Evolutionary conservation across 2,113 vertebrate genomes (phyloP).

Genomic region (Oryzias javanicus): DNA sequence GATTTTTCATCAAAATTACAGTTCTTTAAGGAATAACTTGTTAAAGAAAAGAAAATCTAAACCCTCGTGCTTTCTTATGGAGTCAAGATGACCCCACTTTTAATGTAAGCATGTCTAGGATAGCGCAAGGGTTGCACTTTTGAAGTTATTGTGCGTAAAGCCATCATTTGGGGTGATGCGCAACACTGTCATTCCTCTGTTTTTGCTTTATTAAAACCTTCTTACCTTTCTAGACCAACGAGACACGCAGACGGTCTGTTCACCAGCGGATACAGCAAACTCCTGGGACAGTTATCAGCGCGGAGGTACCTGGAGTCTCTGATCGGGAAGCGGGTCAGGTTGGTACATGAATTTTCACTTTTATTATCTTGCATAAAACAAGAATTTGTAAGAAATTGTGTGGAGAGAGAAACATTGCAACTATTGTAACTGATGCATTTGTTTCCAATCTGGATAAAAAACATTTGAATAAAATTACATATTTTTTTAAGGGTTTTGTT

Average conservation of each 20-base stretch:
- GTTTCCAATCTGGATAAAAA: too few species aligned
- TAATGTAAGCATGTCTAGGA: too few species aligned
- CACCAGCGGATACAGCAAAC: constrained; percentile 91
- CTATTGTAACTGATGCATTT: neutral
- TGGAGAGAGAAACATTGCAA: neutral
- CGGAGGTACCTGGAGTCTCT: constrained; percentile 92
- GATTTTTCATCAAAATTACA: neutral
- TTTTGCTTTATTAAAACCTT: neutral
- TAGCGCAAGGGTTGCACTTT: neutral
- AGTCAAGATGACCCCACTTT: too few species aligned
- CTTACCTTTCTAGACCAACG: constrained; percentile 75
- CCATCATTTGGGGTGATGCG: neutral
- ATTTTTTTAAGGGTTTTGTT: too few species aligned
- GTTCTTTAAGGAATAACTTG: neutral
- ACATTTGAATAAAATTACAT: too few species aligned
- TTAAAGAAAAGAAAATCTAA: too few species aligned
- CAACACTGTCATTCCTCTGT: neutral
- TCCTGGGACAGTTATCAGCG: constrained; percentile 90
- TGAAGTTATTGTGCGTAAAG: neutral
- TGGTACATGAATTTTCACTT: constrained; percentile 20
- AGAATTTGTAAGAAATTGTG: neutral
- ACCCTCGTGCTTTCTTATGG: too few species aligned
- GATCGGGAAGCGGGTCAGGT: constrained; percentile 93
- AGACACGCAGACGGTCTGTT: constrained; percentile 93
- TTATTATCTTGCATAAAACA: neutral